phyloP scores from a whole-genome alignment of 2,888 invertebrate species.

The Phortica okadai region DNA sequence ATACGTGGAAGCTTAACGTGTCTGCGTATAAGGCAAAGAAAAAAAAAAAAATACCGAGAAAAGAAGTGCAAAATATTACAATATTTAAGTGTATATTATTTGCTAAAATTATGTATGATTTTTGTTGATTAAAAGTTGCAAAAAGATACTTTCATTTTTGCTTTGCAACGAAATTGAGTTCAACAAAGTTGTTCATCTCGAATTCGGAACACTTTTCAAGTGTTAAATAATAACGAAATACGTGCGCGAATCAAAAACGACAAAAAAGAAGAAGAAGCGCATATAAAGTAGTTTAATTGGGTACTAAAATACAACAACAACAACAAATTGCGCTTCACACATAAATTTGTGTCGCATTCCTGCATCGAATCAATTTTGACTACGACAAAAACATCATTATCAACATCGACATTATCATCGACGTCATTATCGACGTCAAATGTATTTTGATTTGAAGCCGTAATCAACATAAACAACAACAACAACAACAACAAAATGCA shows the following conservation, averaged over 20 bases:
- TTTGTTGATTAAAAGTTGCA: no score
- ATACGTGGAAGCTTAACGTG: slow-evolving; percentile 1
- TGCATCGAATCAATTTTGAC: not conserved
- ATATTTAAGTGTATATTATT: no score
- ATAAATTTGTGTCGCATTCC: not conserved
- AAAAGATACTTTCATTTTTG: no score
- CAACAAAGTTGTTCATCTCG: no score
- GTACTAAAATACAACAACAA: not conserved
- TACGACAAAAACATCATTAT: not conserved
- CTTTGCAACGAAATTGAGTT: no score
- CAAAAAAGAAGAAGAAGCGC: slow-evolving; percentile 26
- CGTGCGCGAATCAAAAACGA: slow-evolving; percentile 24
- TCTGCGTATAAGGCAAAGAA: not conserved
- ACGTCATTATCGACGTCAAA: slow-evolving; percentile 38
- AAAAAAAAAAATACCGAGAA: slow-evolving; percentile 38
- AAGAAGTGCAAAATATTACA: slow-evolving; percentile 4
- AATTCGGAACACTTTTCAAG: not conserved
- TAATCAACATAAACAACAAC: slow-evolving; percentile 17
- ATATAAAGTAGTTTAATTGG: slow-evolving; percentile 13
- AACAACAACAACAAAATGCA: slow-evolving; percentile 53
- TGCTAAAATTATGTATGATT: no score
- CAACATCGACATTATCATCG: not conserved
- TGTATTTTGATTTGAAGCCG: slow-evolving; percentile 34
- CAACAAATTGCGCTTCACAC: not conserved
- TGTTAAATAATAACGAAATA: slow-evolving; percentile 38